These are phyloP conservation scores for Sylvilagus floridanus DNA, from an alignment of 2,797 vertebrate species.

Conservation along the genomic window DNA sequence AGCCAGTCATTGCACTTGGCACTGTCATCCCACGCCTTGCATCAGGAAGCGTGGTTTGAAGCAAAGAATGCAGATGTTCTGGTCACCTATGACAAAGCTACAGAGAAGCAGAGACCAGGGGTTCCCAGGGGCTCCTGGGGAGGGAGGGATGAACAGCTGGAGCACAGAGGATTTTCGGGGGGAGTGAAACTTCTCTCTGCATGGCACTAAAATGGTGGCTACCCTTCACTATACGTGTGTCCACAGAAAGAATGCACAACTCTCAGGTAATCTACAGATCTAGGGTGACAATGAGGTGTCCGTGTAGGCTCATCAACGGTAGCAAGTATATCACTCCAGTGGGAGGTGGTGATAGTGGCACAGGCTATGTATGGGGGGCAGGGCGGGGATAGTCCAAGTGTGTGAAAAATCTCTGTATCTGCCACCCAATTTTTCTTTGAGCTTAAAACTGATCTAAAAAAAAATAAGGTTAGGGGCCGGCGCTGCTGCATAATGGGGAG, in stretches of 20 bases:
- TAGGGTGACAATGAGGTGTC: neutral
- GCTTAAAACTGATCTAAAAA: neutral
- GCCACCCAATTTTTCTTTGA: neutral
- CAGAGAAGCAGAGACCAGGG: neutral
- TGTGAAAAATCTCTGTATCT: neutral
- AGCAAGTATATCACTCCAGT: neutral
- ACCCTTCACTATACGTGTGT: neutral
- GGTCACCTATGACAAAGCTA: neutral
- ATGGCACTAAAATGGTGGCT: neutral
- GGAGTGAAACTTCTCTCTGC: neutral
- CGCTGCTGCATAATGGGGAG: no score
- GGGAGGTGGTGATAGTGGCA: neutral
- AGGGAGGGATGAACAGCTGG: no score
- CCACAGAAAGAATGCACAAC: neutral
- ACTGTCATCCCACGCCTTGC: neutral
- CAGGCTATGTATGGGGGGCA: no score
- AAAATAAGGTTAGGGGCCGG: no score
- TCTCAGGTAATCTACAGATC: neutral
- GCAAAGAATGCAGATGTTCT: neutral
- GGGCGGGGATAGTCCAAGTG: no score
- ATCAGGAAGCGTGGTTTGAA: conserved; percentile 24
- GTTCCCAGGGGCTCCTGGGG: neutral
- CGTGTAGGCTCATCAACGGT: neutral
- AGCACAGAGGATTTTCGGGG: neutral
- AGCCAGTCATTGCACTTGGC: neutral